Conservation (phyloP, 2,113 vertebrate species). For the Microcebus jonahi region DNA sequence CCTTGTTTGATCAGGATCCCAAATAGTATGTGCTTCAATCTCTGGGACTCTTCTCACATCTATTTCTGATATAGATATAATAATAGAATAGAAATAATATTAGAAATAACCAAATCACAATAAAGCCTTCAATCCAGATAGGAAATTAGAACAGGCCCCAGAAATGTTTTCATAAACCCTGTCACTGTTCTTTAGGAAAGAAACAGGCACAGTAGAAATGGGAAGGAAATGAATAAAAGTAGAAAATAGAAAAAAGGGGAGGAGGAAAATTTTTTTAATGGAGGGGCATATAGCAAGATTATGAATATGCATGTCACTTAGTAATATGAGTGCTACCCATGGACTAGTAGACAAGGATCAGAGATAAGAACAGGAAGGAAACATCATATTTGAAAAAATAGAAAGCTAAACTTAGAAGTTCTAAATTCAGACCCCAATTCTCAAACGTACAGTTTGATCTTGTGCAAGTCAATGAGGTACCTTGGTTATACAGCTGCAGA, state of each 20-base stretch:
- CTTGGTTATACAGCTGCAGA: background rate
- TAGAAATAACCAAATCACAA: slow-evolving; percentile 10
- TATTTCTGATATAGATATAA: slow-evolving; percentile 34
- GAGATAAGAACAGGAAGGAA: background rate
- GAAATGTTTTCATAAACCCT: background rate
- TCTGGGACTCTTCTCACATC: background rate
- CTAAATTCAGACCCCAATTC: slow-evolving; percentile 38
- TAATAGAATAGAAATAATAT: background rate
- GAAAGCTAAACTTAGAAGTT: slow-evolving; percentile 4
- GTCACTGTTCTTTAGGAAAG: background rate
- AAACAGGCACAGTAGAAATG: slow-evolving; percentile 16
- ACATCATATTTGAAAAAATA: background rate
- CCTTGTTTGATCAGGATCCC: background rate
- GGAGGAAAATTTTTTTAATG: background rate
- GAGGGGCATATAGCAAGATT: background rate
- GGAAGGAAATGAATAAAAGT: slow-evolving; percentile 5
- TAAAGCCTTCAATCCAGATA: background rate
- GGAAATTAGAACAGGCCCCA: background rate
- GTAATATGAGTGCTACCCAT: background rate
- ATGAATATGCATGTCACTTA: background rate
- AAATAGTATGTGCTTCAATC: background rate
- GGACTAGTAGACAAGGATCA: background rate
- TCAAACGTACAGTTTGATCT: slow-evolving; percentile 30
- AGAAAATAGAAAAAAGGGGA: slow-evolving; percentile 1
- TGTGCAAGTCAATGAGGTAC: background rate